Evolutionary conservation across 1,140 invertebrate species (phyloP).

Genomic region (Odontomachus brunneus): DNA sequence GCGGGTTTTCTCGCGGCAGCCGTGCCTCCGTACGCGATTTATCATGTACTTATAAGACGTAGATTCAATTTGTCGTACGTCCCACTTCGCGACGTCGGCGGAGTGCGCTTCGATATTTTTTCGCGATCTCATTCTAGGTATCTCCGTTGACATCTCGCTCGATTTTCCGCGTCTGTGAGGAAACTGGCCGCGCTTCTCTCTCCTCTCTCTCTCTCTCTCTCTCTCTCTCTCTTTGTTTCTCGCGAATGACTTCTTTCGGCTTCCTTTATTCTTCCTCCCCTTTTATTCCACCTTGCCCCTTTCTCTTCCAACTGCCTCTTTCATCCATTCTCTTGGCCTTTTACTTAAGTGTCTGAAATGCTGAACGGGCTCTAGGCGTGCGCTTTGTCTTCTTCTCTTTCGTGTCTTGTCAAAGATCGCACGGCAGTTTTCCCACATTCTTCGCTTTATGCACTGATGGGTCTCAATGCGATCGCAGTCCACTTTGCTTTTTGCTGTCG

Average conservation of each 20-base stretch:
- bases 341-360: not conserved
- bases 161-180: constrained; percentile 4
- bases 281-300: no score
- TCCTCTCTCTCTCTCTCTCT: no score
- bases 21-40: not conserved
- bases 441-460: constrained; percentile 13
- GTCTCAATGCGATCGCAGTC: constrained; percentile 32
- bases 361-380: not conserved
- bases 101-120: not conserved
- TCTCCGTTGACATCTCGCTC: not conserved
- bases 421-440: constrained; percentile 28
- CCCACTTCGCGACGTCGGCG: no score
- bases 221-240: not conserved
- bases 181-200: not conserved
- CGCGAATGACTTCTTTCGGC: not conserved
- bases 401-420: constrained; percentile 37
- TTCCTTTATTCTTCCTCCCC: constrained; percentile 1
- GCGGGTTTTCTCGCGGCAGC: constrained; percentile 1
- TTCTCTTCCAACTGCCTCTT: not conserved
- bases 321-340: not conserved
- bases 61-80: not conserved
- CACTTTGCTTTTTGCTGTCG: constrained; percentile 11
- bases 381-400: constrained; percentile 43
- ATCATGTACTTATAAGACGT: not conserved
- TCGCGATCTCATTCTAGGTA: constrained; percentile 17